Percentiles rank a stretch among this genome's conserved stretches.
Conservation (phyloP, 2,113 vertebrate species). For the Osmerus mordax region DNA sequence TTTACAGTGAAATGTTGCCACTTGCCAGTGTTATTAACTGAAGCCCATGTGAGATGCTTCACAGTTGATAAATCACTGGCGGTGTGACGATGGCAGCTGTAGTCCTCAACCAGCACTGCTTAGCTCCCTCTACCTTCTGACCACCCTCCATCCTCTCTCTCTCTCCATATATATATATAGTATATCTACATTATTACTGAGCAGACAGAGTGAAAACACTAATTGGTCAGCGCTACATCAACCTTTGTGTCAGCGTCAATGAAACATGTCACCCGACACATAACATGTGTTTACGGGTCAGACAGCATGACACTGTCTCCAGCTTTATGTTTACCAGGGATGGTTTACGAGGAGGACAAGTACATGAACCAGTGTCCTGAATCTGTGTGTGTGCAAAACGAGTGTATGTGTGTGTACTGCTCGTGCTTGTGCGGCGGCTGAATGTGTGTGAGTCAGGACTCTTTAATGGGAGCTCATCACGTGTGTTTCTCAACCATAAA, state of each 20-base stretch:
- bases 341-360: conserved; percentile 16
- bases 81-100: conserved; percentile 40
- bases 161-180: neutral
- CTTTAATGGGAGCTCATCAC: neutral
- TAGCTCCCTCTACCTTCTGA: neutral
- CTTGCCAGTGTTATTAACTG: conserved; percentile 44
- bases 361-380: neutral
- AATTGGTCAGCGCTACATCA: neutral
- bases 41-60: conserved; percentile 43
- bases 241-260: neutral
- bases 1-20: neutral
- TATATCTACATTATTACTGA: conserved; percentile 1
- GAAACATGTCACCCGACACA: conserved; percentile 16
- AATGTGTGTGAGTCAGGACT: neutral
- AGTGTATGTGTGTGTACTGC: conserved; percentile 11
- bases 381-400: neutral
- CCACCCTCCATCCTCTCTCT: neutral
- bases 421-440: neutral
- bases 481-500: neutral
- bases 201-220: too few species aligned
- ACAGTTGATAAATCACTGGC: conserved; percentile 62
- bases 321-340: conserved; percentile 21
- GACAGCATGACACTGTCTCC: conserved; percentile 28
- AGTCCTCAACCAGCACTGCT: conserved; percentile 6
- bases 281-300: conserved; percentile 16